Percentiles rank a stretch among this genome's conserved stretches.
Evolutionary conservation across 2,797 vertebrate genomes (phyloP).

Genomic region (Epinephelus malabaricus): DNA sequence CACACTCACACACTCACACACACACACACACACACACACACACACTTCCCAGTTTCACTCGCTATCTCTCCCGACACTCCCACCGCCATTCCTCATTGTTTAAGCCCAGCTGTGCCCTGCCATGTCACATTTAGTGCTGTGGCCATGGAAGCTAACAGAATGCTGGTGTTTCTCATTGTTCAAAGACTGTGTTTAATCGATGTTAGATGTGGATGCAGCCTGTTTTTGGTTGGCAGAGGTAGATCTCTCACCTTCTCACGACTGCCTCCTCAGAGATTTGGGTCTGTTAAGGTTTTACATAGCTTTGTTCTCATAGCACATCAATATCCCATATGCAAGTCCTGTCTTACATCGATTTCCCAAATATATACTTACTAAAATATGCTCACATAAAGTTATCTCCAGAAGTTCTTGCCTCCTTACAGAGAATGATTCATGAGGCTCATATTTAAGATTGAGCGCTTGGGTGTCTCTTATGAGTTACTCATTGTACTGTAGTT

Average conservation of each 20-base stretch:
- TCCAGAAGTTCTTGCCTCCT: background rate
- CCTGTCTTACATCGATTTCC: background rate
- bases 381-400: background rate
- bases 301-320: constrained; percentile 6
- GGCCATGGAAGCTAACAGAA: constrained; percentile 13
- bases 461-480: constrained; percentile 10
- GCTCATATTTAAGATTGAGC: constrained; percentile 16
- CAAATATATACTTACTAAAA: background rate
- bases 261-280: constrained; percentile 12
- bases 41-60: constrained; percentile 43
- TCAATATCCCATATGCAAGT: constrained; percentile 13
- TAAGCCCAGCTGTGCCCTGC: constrained; percentile 53
- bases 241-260: constrained; percentile 24
- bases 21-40: constrained; percentile 41
- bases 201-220: constrained; percentile 28
- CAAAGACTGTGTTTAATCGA: constrained; percentile 25
- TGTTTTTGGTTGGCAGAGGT: background rate
- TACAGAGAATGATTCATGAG: constrained; percentile 12
- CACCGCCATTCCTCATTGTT: constrained; percentile 59
- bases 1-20: constrained; percentile 44
- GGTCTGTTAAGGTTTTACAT: constrained; percentile 12
- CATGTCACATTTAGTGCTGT: constrained; percentile 31
- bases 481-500: constrained; percentile 56
- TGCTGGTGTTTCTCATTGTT: constrained; percentile 25
- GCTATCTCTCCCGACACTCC: constrained; percentile 53